Evolutionary conservation across 2,797 vertebrate species (phyloP).

Genomic region (Cygnus olor): DNA sequence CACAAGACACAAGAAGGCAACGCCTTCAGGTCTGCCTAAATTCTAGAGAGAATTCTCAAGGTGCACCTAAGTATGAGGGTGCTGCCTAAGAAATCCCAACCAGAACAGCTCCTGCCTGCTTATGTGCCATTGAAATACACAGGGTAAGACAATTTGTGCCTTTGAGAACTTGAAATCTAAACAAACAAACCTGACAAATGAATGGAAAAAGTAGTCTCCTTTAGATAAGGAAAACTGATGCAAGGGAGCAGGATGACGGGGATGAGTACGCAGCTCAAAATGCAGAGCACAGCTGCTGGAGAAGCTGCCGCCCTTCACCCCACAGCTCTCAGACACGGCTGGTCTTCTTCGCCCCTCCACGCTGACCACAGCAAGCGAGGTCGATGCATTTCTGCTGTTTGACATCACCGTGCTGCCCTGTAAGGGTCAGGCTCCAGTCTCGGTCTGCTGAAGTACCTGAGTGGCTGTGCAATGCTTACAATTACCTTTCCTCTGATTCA

Average conservation of each 20-base stretch:
- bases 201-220: background rate
- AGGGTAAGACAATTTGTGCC: background rate
- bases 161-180: background rate
- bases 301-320: background rate
- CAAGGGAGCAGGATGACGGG: background rate
- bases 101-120: background rate
- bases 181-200: background rate
- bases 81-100: background rate
- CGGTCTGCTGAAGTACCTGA: background rate
- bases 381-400: background rate
- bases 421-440: background rate
- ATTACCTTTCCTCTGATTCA: background rate
- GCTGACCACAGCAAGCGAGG: background rate
- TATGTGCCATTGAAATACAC: background rate
- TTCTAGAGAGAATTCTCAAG: background rate
- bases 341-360: background rate
- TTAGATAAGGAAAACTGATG: background rate
- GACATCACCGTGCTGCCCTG: background rate
- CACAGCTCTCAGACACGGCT: background rate
- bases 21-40: background rate
- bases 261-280: background rate
- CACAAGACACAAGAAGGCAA: background rate
- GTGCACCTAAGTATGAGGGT: background rate
- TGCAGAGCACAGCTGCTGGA: rapidly evolving
- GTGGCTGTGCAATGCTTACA: background rate